Conservation (phyloP, 1,140 invertebrate species). For the Dysdera silvatica region DNA sequence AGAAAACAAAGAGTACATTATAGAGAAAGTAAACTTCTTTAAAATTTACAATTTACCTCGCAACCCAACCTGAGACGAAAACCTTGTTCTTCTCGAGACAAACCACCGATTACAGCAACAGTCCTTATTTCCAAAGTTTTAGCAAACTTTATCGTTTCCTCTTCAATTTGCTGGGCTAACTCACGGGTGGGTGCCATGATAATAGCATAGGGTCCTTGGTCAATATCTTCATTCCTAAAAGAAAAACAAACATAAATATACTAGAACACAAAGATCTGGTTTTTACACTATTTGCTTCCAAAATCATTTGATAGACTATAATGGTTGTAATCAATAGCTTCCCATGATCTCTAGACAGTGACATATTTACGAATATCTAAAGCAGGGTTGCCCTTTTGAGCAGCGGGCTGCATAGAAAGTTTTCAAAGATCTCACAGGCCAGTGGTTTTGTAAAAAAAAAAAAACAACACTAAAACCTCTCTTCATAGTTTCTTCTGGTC, state of each 20-base stretch:
- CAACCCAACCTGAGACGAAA: constrained; percentile 92
- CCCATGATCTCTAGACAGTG: too few relatives aligned
- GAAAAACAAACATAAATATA: not conserved
- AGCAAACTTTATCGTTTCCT: constrained; percentile 97
- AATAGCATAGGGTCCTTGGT: constrained; percentile 94
- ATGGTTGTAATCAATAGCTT: too few relatives aligned
- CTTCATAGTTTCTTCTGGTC: too few relatives aligned
- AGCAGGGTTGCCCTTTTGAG: too few relatives aligned
- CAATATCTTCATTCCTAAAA: constrained; percentile 39
- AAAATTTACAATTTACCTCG: constrained; percentile 54
- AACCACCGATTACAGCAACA: constrained; percentile 94
- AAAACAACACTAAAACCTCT: too few relatives aligned
- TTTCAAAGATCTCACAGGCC: too few relatives aligned
- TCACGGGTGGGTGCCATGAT: constrained; percentile 98
- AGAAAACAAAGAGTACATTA: not conserved
- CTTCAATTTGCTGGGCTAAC: constrained; percentile 98
- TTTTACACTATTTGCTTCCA: too few relatives aligned
- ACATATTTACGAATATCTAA: too few relatives aligned
- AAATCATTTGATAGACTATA: too few relatives aligned
- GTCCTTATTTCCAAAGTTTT: constrained; percentile 88
- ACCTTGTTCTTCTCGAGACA: constrained; percentile 96
- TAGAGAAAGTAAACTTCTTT: not conserved
- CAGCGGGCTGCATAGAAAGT: too few relatives aligned
- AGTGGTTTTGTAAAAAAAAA: too few relatives aligned
- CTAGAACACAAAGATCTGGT: not conserved